Evolutionary conservation across 2,113 vertebrate genomes (phyloP).

Genomic region (Tetrax tetrax): DNA sequence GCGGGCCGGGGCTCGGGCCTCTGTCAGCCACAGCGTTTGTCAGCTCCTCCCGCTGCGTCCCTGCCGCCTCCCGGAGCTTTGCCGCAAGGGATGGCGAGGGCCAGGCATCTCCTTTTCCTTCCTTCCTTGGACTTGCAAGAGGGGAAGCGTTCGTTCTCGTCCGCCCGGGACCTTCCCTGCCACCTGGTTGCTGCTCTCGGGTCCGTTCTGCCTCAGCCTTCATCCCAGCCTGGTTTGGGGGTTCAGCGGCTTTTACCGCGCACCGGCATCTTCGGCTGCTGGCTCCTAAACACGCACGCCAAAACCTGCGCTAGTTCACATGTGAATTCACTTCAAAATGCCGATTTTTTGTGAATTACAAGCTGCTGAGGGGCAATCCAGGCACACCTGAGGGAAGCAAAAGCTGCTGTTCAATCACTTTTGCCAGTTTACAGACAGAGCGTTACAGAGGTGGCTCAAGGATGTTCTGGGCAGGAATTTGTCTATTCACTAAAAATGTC

Average conservation of each 20-base stretch:
- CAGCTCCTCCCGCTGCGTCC: not conserved
- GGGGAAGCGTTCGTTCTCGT: not conserved
- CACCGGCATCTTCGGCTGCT: rapidly evolving
- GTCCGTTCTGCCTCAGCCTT: not conserved
- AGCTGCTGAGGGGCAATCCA: not conserved
- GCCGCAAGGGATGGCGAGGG: not conserved
- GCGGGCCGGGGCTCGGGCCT: not conserved
- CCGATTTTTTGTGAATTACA: not conserved
- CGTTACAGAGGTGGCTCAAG: not conserved
- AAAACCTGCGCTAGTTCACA: not conserved
- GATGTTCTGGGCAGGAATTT: not conserved
- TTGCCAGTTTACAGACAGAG: not conserved
- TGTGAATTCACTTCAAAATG: not conserved
- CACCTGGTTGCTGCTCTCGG: not conserved
- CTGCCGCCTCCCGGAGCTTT: not conserved
- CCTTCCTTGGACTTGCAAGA: not conserved
- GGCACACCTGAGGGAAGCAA: not conserved
- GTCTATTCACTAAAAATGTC: not conserved
- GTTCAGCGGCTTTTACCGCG: not conserved
- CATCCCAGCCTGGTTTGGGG: not conserved
- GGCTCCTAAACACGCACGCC: not conserved
- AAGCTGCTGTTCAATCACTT: not conserved
- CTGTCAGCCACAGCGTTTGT: not conserved
- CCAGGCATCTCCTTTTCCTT: not conserved
- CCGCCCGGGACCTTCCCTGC: not conserved